Evolutionary conservation across 2,888 invertebrate genomes (phyloP).

Genomic region (Thymelicus acteon): DNA sequence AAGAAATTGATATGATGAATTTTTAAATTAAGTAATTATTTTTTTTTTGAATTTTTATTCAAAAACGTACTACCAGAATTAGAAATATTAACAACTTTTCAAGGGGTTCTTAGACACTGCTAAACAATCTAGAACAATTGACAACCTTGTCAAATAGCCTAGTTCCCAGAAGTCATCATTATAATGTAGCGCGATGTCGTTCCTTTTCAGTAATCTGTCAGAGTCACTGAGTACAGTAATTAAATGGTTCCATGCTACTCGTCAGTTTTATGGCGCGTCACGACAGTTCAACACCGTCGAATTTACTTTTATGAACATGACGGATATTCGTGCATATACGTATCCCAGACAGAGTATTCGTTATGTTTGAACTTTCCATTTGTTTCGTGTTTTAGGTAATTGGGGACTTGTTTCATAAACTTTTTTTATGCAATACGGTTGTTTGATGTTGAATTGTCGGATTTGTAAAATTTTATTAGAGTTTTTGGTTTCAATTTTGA

Average conservation of each 20-base stretch:
- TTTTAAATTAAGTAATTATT: too few relatives aligned
- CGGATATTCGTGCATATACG: not conserved
- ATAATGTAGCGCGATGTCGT: not conserved
- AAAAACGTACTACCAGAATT: too few relatives aligned
- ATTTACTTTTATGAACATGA: slow-evolving; percentile 19
- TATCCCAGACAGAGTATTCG: not conserved
- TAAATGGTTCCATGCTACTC: slow-evolving; percentile 6
- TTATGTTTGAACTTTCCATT: slow-evolving; percentile 3
- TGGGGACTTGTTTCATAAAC: not conserved
- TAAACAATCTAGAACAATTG: too few relatives aligned
- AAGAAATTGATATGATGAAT: too few relatives aligned
- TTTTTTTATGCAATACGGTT: not conserved
- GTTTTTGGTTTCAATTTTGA: too few relatives aligned
- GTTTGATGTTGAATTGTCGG: too few relatives aligned
- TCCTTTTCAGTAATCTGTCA: slow-evolving; percentile 8
- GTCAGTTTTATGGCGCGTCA: slow-evolving; percentile 15
- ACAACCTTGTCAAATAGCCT: not conserved
- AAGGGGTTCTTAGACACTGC: too few relatives aligned
- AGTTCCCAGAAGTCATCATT: not conserved
- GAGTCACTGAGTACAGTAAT: slow-evolving; percentile 20
- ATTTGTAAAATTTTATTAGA: too few relatives aligned
- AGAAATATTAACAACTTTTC: too few relatives aligned
- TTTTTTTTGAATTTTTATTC: too few relatives aligned
- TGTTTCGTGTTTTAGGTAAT: slow-evolving; percentile 13
- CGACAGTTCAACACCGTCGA: slow-evolving; percentile 4